Base-by-base conservation (phyloP, 1,140 invertebrate genomes). In the Diplogasteroides magnus region DNA sequence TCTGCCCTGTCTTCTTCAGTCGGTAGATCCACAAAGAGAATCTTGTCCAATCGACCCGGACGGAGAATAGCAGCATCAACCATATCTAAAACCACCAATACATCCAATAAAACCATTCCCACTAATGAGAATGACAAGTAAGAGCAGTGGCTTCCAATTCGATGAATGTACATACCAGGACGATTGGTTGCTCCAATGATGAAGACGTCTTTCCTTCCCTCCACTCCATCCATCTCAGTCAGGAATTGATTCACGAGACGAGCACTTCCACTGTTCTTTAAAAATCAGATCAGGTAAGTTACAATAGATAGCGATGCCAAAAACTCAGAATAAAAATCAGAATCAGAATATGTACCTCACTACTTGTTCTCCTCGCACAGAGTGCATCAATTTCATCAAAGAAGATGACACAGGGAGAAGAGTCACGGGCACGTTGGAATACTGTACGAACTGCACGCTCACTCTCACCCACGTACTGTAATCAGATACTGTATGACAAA, bases 351-450 rank as follows among this genome's bases (percentile, higher is more conserved):
- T n/a, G n/a, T 61, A 90, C 90, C 62, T 87, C 88, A 61, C 87
- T 86, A 61, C 90, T 89, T 3, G 89, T 90, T 81, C 95, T 86
- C 78, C 90, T 90, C 0, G 94, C 94, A 84, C 94, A 98, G 26
- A 99, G 83, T 0, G 96, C 91, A 85, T 99, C 97, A 72, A 99
- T 88, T 85, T 99, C 97, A 83, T 99, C 97, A 84, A 99, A 99
- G 85, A 99, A 99, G 82, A 99, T 97, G 15, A 99, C 93, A 85
- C 96, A 99, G 0, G 97, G 97, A 0, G 92, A 88, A 0, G 94
- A 97, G 84, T 96, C 95, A 58, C 90, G 85, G 0, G 95, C 97
- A 73, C 94, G 87, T 80, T 92, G 89, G 83, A 99, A 99, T 78
- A 94, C 92, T 27, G 93, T 90, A 48, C 97, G 86, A 0, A 99